Conservation (phyloP, 2,888 invertebrate genomes). For the Chirona hameri region DNA sequence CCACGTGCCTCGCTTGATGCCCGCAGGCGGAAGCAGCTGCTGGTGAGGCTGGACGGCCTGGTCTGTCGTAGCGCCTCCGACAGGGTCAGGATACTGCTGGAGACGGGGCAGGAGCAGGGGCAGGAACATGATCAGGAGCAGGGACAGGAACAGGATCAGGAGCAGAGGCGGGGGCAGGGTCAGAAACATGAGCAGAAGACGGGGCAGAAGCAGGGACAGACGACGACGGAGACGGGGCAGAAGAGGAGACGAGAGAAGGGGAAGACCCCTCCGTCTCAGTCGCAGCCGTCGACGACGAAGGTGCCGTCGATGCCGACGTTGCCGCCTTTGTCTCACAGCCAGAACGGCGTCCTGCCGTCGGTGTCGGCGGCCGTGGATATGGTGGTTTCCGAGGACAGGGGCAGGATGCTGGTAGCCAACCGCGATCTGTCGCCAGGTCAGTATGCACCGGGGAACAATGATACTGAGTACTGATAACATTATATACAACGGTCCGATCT, state of each 20-base stretch:
- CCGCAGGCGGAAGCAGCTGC: not conserved
- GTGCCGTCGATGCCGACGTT: not conserved
- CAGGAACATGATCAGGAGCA: not conserved
- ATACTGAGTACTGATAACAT: too few relatives aligned
- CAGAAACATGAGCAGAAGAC: not conserved
- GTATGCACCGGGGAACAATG: not conserved
- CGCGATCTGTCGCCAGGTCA: slow-evolving; percentile 42
- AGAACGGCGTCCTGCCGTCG: not conserved
- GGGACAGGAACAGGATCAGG: not conserved
- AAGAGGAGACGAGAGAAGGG: not conserved
- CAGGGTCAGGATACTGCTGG: not conserved
- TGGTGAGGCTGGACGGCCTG: not conserved
- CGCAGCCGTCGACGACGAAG: too few relatives aligned
- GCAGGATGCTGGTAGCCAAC: slow-evolving; percentile 42
- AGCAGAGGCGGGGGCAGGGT: not conserved
- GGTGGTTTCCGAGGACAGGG: slow-evolving; percentile 38
- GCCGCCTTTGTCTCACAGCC: not conserved
- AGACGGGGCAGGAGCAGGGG: not conserved
- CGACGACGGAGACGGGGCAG: not conserved
- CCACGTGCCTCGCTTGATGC: slow-evolving; percentile 31
- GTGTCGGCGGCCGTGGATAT: slow-evolving; percentile 35
- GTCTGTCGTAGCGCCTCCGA: not conserved
- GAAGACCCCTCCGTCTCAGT: not conserved
- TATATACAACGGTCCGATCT: too few relatives aligned
- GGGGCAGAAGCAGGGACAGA: not conserved